Percentiles rank a stretch among this genome's conserved stretches.
Evolutionary conservation across 2,888 invertebrate genomes (phyloP).

Genomic region (Thecophora atra): DNA sequence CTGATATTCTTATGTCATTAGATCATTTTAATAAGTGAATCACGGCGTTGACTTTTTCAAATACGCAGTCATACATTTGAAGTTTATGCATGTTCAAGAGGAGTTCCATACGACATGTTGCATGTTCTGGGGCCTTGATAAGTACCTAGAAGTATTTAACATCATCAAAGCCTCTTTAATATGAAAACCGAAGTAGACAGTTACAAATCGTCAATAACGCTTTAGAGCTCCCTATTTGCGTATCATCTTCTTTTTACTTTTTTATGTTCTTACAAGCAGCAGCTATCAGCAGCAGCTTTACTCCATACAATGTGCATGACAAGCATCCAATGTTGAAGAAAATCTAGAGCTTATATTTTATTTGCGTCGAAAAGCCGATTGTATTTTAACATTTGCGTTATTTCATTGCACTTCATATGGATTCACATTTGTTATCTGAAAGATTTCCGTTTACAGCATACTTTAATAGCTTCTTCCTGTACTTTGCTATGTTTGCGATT

Average conservation of each 20-base stretch:
- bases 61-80: no score
- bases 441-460: neutral
- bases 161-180: no score
- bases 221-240: neutral
- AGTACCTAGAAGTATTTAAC: no score
- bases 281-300: neutral
- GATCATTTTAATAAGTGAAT: no score
- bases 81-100: no score
- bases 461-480: neutral
- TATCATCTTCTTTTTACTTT: neutral
- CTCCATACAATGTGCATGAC: neutral
- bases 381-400: neutral
- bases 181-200: no score
- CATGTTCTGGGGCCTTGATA: no score
- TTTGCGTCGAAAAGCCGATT: neutral
- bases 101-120: no score
- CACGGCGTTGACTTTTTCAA: no score
- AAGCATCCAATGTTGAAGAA: neutral
- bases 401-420: neutral
- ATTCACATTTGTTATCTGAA: neutral
- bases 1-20: no score
- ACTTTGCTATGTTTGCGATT: neutral
- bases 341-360: neutral
- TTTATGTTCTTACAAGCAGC: neutral
- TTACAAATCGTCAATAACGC: neutral